phyloP scores from a whole-genome alignment of 23 tunicate genomes.

The Aplidium turbinatum region DNA sequence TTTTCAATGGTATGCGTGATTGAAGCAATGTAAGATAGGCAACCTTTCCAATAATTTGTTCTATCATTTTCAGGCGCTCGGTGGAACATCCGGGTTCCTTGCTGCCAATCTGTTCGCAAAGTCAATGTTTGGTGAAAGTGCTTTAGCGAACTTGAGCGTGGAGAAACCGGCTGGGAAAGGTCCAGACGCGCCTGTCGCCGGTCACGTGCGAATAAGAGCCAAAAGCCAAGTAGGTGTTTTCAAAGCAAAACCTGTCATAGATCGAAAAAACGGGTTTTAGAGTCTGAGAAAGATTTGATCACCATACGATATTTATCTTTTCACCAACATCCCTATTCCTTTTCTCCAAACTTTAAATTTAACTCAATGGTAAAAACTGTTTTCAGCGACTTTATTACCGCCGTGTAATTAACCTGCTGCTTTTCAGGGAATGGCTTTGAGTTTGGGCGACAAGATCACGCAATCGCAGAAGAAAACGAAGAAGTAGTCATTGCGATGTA shows the following conservation, averaged over 20 bases:
- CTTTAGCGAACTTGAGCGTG: conserved; percentile 87
- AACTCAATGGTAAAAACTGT: too few species aligned
- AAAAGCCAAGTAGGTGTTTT: conserved; percentile 91
- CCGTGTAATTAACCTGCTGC: too few species aligned
- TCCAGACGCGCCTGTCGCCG: conserved; percentile 72
- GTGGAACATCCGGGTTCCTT: conserved; percentile 93
- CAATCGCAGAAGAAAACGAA: conserved; percentile 85
- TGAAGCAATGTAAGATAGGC: too few species aligned
- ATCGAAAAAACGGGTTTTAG: too few species aligned
- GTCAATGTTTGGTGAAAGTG: conserved; percentile 96
- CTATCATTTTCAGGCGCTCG: conserved; percentile 58
- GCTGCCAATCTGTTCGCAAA: conserved; percentile 96
- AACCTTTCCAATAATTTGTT: not conserved
- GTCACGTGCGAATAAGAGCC: conserved; percentile 93
- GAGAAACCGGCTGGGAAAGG: conserved; percentile 76
- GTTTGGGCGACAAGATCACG: conserved; percentile 94
- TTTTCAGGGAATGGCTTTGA: conserved; percentile 99
- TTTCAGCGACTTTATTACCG: too few species aligned
- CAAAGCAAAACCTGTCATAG: too few species aligned
- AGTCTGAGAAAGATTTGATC: too few species aligned
- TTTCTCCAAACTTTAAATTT: too few species aligned
- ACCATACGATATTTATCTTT: too few species aligned
- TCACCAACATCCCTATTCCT: too few species aligned
- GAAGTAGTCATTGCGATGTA: too few species aligned
- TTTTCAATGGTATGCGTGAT: too few species aligned